phyloP scores from a whole-genome alignment of 2,888 invertebrate species.

The Ferdinandea cuprea region DNA sequence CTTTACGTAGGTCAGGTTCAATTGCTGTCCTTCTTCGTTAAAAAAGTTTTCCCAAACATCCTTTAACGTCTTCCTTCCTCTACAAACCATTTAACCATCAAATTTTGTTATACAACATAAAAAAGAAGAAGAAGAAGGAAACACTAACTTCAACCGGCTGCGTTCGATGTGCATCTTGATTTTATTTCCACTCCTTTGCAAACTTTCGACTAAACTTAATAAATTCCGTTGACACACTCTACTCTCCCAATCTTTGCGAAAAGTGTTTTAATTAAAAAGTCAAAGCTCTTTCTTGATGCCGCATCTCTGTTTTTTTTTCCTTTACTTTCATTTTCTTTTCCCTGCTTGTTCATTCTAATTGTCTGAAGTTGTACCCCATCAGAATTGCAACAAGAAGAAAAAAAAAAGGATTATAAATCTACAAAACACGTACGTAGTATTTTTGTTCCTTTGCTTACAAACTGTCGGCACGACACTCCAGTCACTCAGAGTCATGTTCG shows the following conservation, averaged over 20 bases:
- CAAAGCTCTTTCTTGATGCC: constrained; percentile 21
- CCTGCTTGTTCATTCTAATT: constrained; percentile 22
- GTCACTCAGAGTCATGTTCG: constrained; percentile 22
- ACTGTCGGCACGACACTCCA: background rate
- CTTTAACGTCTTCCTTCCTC: too few species aligned
- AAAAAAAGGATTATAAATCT: background rate
- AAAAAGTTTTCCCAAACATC: too few species aligned
- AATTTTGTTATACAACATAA: too few species aligned
- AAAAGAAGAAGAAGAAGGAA: background rate
- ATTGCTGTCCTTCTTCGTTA: too few species aligned
- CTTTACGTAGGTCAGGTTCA: too few species aligned
- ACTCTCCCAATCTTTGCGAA: too few species aligned
- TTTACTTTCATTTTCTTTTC: background rate
- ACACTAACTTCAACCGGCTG: background rate
- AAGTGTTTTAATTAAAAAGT: constrained; percentile 45
- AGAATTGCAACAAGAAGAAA: background rate
- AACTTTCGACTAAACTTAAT: background rate
- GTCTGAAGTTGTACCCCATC: constrained; percentile 24
- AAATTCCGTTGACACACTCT: background rate
- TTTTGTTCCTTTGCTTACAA: background rate
- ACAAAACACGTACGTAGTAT: background rate
- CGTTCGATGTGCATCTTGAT: background rate
- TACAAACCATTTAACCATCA: too few species aligned
- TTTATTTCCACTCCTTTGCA: background rate
- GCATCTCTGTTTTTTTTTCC: background rate